These are phyloP conservation scores for Melieria omissa DNA, from an alignment of 2,888 invertebrate species.

Conservation along the genomic window DNA sequence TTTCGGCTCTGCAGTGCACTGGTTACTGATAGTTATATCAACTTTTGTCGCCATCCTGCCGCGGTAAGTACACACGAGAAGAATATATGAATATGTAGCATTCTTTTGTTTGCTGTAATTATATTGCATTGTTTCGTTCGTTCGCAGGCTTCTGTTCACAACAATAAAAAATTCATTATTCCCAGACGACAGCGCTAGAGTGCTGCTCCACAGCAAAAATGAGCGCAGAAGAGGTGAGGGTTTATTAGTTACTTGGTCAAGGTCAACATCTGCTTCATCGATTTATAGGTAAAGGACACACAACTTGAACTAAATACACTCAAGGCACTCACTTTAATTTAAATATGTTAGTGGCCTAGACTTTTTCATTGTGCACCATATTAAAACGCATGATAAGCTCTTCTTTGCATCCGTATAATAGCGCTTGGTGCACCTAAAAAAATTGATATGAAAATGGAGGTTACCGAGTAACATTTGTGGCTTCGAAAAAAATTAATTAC, in stretches of 20 bases:
- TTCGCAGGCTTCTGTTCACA: slow-evolving; percentile 75
- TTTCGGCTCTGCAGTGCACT: slow-evolving; percentile 79
- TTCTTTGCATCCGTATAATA: too few relatives aligned
- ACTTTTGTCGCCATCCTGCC: slow-evolving; percentile 84
- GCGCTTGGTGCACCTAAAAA: too few relatives aligned
- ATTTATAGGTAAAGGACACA: slow-evolving; percentile 71
- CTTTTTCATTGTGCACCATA: too few relatives aligned
- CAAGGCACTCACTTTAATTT: not conserved
- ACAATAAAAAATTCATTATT: slow-evolving; percentile 76
- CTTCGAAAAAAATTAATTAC: too few relatives aligned
- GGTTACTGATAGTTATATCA: slow-evolving; percentile 82
- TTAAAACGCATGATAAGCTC: too few relatives aligned
- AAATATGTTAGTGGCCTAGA: too few relatives aligned
- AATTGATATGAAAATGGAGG: too few relatives aligned
- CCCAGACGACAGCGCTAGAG: slow-evolving; percentile 81
- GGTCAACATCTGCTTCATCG: slow-evolving; percentile 72
- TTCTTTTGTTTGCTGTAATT: too few relatives aligned
- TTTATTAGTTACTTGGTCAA: slow-evolving; percentile 73
- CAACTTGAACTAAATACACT: slow-evolving; percentile 46
- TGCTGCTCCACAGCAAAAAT: slow-evolving; percentile 73
- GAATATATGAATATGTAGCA: too few relatives aligned
- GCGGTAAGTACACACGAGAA: slow-evolving; percentile 70
- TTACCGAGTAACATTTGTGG: too few relatives aligned
- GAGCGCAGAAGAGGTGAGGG: slow-evolving; percentile 72
- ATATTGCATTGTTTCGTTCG: slow-evolving; percentile 1